Conservation (phyloP, 2,797 vertebrate species). For the Rousettus madagascariensis region DNA sequence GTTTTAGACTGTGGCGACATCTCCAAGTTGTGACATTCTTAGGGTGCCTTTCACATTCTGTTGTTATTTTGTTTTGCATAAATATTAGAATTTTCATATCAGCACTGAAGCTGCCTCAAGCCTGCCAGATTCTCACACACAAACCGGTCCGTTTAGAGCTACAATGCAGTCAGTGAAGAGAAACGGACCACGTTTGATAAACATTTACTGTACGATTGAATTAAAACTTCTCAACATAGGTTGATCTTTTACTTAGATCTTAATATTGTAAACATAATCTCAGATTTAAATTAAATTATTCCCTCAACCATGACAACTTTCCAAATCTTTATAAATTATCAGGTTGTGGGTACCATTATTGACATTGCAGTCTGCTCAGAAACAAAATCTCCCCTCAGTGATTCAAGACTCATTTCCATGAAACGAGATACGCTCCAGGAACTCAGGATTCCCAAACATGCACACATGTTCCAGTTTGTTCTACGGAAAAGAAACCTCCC, state of each 20-base stretch:
- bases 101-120: conserved; percentile 8
- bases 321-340: background rate
- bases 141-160: background rate
- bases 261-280: background rate
- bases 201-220: background rate
- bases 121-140: conserved; percentile 16
- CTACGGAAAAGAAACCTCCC: background rate
- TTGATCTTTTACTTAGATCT: background rate
- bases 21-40: conserved; percentile 67
- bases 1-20: no score
- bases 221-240: background rate
- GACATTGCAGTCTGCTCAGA: background rate
- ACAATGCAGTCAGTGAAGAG: background rate
- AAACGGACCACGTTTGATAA: background rate
- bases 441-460: background rate
- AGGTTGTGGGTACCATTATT: background rate
- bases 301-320: background rate
- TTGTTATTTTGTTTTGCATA: conserved; percentile 68
- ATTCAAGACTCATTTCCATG: background rate
- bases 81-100: conserved; percentile 57
- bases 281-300: background rate
- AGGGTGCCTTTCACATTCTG: conserved; percentile 61
- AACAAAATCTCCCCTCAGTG: background rate
- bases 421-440: background rate
- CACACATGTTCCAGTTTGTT: background rate